phyloP scores from a whole-genome alignment of 2,113 vertebrate species.

The Myocastor coypus region DNA sequence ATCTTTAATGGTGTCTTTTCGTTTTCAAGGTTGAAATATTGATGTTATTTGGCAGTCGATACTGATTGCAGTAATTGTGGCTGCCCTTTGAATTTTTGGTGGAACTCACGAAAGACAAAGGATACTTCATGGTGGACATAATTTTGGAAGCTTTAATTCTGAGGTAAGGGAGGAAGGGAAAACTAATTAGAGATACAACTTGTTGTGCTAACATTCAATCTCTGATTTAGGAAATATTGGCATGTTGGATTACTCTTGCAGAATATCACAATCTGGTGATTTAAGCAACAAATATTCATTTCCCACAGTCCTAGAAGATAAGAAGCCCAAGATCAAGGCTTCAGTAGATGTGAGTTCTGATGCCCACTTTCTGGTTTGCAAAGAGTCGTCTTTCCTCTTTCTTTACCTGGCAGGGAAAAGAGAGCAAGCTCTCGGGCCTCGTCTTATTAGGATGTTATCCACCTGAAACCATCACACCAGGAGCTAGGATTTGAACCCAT shows the following conservation, averaged over 20 bases:
- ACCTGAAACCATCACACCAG: not conserved
- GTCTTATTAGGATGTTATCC: not conserved
- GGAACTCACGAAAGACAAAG: not conserved
- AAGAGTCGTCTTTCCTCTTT: not conserved
- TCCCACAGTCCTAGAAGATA: not conserved
- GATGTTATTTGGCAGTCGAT: not conserved
- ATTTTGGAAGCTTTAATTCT: constrained; percentile 5
- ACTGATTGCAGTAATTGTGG: not conserved
- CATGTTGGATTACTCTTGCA: not conserved
- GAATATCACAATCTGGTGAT: not conserved
- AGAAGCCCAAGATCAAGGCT: not conserved
- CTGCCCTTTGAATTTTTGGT: not conserved
- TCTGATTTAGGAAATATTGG: not conserved
- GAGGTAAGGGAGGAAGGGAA: not conserved
- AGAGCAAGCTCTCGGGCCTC: not conserved
- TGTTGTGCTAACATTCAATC: not conserved
- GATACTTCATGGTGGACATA: not conserved
- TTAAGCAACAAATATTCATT: not conserved
- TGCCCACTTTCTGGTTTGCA: not conserved
- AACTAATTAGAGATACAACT: not conserved
- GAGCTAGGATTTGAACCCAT: not conserved
- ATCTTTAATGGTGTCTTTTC: not conserved
- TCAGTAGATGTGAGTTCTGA: not conserved
- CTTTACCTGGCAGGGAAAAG: not conserved
- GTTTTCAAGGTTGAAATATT: not conserved